phyloP scores from a whole-genome alignment of 2,797 vertebrate species.

The Crenichthys baileyi region DNA sequence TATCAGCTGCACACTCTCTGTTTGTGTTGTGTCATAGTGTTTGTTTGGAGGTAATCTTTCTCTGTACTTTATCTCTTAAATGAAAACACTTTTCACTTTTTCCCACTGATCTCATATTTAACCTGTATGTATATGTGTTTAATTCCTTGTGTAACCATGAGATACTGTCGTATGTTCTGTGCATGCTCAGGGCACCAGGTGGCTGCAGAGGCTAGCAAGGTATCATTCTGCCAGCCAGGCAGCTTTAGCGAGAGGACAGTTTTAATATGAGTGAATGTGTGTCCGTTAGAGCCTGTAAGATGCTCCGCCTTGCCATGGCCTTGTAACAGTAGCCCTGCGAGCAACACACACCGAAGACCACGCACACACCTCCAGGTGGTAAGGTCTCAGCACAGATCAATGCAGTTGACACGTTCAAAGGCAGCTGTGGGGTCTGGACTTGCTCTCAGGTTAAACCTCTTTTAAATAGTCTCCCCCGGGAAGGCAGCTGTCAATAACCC shows the following conservation, averaged over 20 bases:
- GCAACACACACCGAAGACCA: slow-evolving; percentile 55
- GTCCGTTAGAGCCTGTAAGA: slow-evolving; percentile 62
- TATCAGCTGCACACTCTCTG: slow-evolving; percentile 64
- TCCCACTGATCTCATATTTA: slow-evolving; percentile 54
- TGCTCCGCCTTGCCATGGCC: slow-evolving; percentile 66
- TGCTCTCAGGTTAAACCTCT: slow-evolving; percentile 93
- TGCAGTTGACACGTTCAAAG: slow-evolving; percentile 92
- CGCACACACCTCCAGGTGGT: slow-evolving; percentile 82
- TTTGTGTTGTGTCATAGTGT: slow-evolving; percentile 72
- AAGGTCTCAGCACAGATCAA: slow-evolving; percentile 89
- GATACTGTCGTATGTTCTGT: slow-evolving; percentile 36
- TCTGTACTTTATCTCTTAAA: slow-evolving; percentile 32
- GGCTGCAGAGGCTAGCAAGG: slow-evolving; percentile 60
- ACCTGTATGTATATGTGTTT: slow-evolving; percentile 42
- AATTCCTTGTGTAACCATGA: slow-evolving; percentile 15
- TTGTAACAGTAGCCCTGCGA: slow-evolving; percentile 80
- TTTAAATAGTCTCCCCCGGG: slow-evolving; percentile 90
- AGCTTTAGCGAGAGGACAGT: slow-evolving; percentile 76
- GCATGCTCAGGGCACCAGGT: slow-evolving; percentile 63
- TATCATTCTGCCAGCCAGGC: slow-evolving; percentile 55
- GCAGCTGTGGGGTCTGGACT: slow-evolving; percentile 83
- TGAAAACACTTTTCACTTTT: slow-evolving; percentile 46
- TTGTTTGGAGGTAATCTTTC: slow-evolving; percentile 60
- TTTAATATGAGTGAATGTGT: slow-evolving; percentile 32
- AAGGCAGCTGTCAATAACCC: slow-evolving; percentile 91